These are phyloP conservation scores for Phylloscopus trochilus DNA, from an alignment of 2,113 vertebrate genomes.

Conservation along the genomic window DNA sequence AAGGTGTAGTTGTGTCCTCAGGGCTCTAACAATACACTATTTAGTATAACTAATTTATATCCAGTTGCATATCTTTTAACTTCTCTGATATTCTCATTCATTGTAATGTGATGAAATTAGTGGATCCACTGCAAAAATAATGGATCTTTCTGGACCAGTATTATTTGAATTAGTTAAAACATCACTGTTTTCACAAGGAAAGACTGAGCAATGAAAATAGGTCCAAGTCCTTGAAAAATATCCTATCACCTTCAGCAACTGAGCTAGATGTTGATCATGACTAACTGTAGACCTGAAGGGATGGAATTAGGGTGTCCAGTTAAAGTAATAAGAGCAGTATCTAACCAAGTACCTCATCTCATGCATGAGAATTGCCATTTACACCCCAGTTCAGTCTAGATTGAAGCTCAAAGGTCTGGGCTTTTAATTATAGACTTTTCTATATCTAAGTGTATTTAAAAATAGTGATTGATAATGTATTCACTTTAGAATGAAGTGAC, in stretches of 20 bases:
- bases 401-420: background rate
- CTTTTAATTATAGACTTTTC: background rate
- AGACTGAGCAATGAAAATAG: background rate
- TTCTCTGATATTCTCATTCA: background rate
- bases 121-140: background rate
- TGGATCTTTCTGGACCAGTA: background rate
- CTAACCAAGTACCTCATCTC: background rate
- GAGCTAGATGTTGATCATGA: background rate
- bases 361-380: fast-evolving
- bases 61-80: background rate
- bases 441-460: background rate
- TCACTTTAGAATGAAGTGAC: background rate
- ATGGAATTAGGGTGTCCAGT: background rate
- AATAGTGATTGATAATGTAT: background rate
- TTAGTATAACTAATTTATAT: background rate
- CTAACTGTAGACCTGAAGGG: background rate
- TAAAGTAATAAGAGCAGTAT: background rate
- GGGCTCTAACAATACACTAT: background rate
- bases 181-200: background rate
- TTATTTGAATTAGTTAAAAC: background rate
- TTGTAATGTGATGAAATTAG: background rate
- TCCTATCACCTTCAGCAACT: background rate
- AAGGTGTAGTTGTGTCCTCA: background rate
- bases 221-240: background rate
- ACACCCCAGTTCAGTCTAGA: background rate